Conservation (phyloP, 2,888 invertebrate species). For the Eumacrocentrus americanus region DNA sequence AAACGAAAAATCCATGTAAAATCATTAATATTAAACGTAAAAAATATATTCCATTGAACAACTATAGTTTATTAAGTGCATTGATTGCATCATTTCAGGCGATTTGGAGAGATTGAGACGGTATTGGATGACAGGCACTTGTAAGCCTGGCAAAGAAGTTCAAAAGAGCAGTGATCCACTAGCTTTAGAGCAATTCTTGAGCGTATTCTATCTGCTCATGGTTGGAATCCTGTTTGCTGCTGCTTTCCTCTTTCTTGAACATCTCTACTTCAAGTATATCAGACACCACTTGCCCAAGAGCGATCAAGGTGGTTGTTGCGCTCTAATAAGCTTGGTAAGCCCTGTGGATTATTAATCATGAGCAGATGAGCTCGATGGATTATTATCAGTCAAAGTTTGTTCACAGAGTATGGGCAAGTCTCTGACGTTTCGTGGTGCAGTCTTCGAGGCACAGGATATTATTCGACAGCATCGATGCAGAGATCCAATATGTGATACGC, state of each 20-base stretch:
- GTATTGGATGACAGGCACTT: constrained; percentile 97
- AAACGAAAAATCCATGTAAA: no score
- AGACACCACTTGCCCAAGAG: constrained; percentile 86
- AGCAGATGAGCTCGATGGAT: constrained; percentile 12
- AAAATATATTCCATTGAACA: no score
- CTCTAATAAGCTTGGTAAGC: constrained; percentile 91
- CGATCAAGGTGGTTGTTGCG: constrained; percentile 87
- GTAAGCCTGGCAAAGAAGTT: constrained; percentile 89
- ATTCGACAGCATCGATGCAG: constrained; percentile 76
- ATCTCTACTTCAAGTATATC: constrained; percentile 93
- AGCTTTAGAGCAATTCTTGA: constrained; percentile 94
- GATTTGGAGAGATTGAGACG: constrained; percentile 93
- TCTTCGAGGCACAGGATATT: constrained; percentile 79
- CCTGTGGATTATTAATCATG: neutral
- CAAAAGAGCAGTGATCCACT: constrained; percentile 89
- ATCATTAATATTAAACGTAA: no score
- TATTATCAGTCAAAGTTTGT: no score
- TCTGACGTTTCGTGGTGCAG: constrained; percentile 80
- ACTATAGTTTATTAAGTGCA: no score
- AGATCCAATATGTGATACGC: constrained; percentile 81
- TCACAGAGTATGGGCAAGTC: constrained; percentile 77
- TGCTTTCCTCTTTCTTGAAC: constrained; percentile 85
- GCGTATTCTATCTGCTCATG: constrained; percentile 94
- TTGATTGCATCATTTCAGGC: no score
- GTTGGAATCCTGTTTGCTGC: constrained; percentile 92